Conservation (phyloP, 2,797 vertebrate species). For the Petrocephalus schoutedeni region DNA sequence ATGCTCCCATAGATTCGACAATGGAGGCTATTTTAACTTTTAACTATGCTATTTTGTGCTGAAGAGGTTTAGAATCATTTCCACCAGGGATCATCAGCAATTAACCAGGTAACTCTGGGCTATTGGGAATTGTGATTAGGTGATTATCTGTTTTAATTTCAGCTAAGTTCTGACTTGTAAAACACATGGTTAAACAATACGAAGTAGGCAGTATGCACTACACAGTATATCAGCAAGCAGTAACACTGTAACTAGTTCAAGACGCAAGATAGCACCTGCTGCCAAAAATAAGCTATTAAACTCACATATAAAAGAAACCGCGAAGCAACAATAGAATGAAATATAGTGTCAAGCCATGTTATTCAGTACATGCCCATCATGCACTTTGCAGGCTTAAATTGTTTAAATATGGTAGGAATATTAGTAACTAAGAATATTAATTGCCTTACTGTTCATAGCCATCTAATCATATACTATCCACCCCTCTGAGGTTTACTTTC, state of each 20-base stretch:
- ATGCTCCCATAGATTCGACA: neutral
- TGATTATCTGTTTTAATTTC: neutral
- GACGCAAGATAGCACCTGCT: neutral
- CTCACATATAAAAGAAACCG: neutral
- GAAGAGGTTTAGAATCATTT: neutral
- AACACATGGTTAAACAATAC: neutral
- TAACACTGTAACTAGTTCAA: neutral
- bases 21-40: neutral
- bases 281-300: neutral
- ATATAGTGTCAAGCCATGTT: neutral
- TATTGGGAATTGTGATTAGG: neutral
- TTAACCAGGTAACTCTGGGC: neutral
- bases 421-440: constrained; percentile 36
- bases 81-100: neutral
- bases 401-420: constrained; percentile 30
- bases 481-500: neutral
- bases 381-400: constrained; percentile 17
- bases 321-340: neutral
- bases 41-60: neutral
- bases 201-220: neutral
- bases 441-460: constrained; percentile 23
- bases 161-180: neutral
- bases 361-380: neutral
- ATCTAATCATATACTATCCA: constrained; percentile 26
- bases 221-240: neutral